Conservation (phyloP, 2,888 invertebrate genomes). For the Nephrotoma appendiculata region DNA sequence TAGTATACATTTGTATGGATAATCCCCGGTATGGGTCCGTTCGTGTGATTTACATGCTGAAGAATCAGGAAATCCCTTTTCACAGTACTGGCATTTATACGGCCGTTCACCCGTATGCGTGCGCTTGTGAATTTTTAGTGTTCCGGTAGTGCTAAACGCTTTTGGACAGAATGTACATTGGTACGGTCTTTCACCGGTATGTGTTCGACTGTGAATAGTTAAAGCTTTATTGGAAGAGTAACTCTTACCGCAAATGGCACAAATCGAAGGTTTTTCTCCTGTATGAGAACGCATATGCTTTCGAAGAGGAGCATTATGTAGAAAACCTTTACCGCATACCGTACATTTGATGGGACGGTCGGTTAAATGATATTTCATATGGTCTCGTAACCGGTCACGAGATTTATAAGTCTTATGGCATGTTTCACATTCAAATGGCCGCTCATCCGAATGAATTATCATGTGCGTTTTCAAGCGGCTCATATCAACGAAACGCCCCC, state of each 20-base stretch:
- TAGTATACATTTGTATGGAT: background rate
- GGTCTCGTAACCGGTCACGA: background rate
- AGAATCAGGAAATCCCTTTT: background rate
- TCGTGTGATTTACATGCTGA: background rate
- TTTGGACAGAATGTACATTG: background rate
- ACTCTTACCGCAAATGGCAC: background rate
- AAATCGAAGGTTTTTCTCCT: background rate
- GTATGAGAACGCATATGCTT: background rate
- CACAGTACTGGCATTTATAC: background rate
- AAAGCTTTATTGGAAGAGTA: background rate
- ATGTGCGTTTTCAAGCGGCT: background rate
- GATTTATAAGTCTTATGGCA: background rate
- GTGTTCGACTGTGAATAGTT: background rate
- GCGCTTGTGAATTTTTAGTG: background rate
- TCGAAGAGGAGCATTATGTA: background rate
- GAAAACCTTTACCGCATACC: background rate
- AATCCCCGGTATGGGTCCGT: background rate
- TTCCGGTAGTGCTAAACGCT: background rate
- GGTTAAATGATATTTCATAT: background rate
- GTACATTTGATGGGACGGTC: background rate
- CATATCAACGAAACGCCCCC: background rate
- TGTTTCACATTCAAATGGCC: background rate
- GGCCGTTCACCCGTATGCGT: background rate
- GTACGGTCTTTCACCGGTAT: background rate
- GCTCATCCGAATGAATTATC: background rate